Percentiles rank a stretch among this genome's conserved stretches.
These are phyloP conservation scores for Gisinianus flammeolus DNA, from an alignment of 2,888 invertebrate genomes.

Conservation along the genomic window DNA sequence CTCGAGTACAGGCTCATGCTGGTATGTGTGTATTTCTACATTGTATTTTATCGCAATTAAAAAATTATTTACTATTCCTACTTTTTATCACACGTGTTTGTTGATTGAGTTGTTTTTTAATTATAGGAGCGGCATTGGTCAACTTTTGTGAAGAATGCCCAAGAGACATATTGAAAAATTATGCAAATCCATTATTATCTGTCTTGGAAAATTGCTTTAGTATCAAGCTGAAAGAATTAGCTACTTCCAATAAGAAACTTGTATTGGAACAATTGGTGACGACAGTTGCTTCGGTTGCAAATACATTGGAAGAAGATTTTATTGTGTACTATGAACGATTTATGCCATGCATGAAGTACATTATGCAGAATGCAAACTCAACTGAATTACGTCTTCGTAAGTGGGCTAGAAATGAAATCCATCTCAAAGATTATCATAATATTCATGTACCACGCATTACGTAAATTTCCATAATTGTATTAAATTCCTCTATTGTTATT, in stretches of 20 bases:
- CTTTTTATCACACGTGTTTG: background rate
- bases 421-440: too few relatives aligned
- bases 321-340: constrained; percentile 87
- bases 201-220: constrained; percentile 89
- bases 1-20: constrained; percentile 88
- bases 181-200: constrained; percentile 81
- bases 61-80: background rate
- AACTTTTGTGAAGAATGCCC: constrained; percentile 99
- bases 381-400: constrained; percentile 84
- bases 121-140: constrained; percentile 88
- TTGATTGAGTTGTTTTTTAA: background rate
- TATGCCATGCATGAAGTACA: constrained; percentile 82
- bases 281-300: constrained; percentile 97
- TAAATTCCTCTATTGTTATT: too few relatives aligned
- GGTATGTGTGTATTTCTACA: constrained; percentile 60
- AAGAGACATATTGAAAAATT: constrained; percentile 86
- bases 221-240: constrained; percentile 91
- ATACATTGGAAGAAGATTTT: constrained; percentile 96
- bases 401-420: too few relatives aligned
- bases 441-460: too few relatives aligned
- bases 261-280: constrained; percentile 99
- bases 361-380: constrained; percentile 90
- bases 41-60: background rate
- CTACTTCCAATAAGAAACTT: constrained; percentile 92
- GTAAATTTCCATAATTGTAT: too few relatives aligned